phyloP scores from a whole-genome alignment of 2,113 vertebrate genomes.

The Cettia cetti region DNA sequence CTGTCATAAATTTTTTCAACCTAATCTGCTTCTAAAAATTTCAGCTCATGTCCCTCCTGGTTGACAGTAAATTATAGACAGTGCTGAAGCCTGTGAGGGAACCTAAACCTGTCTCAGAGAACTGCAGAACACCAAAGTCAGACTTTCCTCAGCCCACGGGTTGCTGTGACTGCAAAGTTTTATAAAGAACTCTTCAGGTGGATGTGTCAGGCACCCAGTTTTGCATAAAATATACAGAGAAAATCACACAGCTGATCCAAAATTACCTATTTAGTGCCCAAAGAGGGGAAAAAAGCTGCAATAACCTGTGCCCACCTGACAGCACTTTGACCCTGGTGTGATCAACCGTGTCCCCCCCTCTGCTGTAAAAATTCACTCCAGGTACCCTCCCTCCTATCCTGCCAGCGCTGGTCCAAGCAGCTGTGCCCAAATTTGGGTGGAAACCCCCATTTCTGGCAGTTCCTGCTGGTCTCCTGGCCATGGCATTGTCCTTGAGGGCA shows the following conservation, averaged over 20 bases:
- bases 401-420: not conserved
- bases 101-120: constrained; percentile 11
- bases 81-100: not conserved
- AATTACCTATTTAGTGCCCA: not conserved
- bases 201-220: not conserved
- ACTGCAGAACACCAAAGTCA: not conserved
- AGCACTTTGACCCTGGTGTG: not conserved
- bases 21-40: constrained; percentile 66
- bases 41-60: constrained; percentile 40
- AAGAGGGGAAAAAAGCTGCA: not conserved
- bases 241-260: not conserved
- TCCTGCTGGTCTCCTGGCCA: not conserved
- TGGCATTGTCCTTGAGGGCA: not conserved
- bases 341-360: not conserved
- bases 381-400: not conserved
- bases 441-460: not conserved
- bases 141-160: not conserved
- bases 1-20: constrained; percentile 70
- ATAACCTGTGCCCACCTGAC: not conserved
- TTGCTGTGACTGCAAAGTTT: not conserved
- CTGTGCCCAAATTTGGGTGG: not conserved
- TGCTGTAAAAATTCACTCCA: not conserved
- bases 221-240: not conserved
- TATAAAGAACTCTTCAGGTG: not conserved
- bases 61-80: constrained; percentile 13